Evolutionary conservation across 2,113 vertebrate genomes (phyloP).

Genomic region (Plestiodon gilberti): DNA sequence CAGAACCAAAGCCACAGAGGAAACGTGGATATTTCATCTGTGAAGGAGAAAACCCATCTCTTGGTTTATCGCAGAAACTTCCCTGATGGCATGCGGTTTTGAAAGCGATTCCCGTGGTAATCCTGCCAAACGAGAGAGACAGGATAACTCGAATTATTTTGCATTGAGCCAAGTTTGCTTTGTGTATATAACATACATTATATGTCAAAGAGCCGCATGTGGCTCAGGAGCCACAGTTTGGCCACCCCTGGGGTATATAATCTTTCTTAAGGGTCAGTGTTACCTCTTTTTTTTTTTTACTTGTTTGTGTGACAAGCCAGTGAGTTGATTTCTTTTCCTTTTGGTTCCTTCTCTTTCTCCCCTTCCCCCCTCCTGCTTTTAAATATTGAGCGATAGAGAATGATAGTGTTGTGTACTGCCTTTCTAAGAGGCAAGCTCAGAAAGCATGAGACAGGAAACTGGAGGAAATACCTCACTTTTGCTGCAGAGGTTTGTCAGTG

Average conservation of each 20-base stretch:
- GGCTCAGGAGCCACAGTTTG: not conserved
- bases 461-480: too few relatives aligned
- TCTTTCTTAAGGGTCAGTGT: too few relatives aligned
- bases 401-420: not conserved
- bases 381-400: not conserved
- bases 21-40: not conserved
- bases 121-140: not conserved
- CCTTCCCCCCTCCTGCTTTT: too few relatives aligned
- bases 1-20: not conserved
- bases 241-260: too few relatives aligned
- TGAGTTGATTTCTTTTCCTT: not conserved
- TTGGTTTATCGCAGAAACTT: not conserved
- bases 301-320: not conserved
- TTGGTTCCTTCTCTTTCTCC: not conserved
- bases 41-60: not conserved
- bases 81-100: not conserved
- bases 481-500: too few relatives aligned
- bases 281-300: not conserved
- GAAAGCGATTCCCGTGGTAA: not conserved
- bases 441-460: too few relatives aligned
- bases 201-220: not conserved
- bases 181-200: not conserved
- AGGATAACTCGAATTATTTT: not conserved
- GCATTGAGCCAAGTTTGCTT: not conserved
- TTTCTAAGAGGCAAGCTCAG: too few relatives aligned